A percentile compares a stretch with the other conserved stretches of the same genome.
Evolutionary conservation across 2,113 vertebrate species (phyloP).

Genomic region (Noctilio leporinus): DNA sequence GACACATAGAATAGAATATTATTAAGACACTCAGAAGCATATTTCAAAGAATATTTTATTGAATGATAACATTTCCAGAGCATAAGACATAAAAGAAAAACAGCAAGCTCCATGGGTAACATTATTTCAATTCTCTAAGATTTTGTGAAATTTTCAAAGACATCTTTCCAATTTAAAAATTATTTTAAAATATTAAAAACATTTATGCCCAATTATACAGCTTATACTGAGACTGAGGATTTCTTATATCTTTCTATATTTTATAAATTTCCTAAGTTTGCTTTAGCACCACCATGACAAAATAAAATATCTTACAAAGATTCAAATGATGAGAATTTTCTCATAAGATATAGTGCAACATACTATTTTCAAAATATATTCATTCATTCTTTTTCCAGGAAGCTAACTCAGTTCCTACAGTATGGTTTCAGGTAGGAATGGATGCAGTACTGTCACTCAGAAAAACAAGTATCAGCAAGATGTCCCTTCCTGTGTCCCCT

Average conservation of each 20-base stretch:
- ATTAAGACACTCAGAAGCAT: not conserved
- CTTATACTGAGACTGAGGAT: not conserved
- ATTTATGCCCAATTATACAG: not conserved
- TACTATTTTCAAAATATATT: not conserved
- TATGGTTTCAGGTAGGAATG: rapidly evolving
- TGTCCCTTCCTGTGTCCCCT: not conserved
- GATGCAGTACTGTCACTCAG: rapidly evolving
- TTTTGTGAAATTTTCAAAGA: not conserved
- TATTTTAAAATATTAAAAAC: not conserved
- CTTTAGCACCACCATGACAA: not conserved
- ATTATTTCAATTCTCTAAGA: not conserved
- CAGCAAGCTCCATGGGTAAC: not conserved
- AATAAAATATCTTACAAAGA: not conserved
- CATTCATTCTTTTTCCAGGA: not conserved
- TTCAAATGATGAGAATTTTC: not conserved
- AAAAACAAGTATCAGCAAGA: not conserved
- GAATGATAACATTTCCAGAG: not conserved
- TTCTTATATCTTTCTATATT: not conserved
- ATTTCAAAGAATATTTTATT: not conserved
- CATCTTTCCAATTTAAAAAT: not conserved
- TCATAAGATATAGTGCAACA: not conserved
- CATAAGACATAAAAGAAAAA: not conserved
- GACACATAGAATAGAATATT: not conserved
- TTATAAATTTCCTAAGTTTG: not conserved
- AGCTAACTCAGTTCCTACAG: not conserved